These are phyloP conservation scores for Cyaniris semiargus DNA, from an alignment of 2,888 invertebrate genomes.

Conservation along the genomic window DNA sequence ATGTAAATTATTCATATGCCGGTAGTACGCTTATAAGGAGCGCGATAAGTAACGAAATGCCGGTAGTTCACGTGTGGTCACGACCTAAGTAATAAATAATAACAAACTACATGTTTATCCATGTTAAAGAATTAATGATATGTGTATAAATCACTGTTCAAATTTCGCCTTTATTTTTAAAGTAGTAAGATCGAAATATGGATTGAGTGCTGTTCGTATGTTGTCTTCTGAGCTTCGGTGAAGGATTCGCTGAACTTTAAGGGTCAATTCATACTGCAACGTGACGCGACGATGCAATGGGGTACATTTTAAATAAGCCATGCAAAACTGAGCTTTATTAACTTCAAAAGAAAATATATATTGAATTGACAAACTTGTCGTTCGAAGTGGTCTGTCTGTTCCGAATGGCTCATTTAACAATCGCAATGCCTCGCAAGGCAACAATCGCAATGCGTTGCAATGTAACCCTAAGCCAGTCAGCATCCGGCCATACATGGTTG, in stretches of 20 bases:
- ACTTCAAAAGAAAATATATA: no score
- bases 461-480: not conserved
- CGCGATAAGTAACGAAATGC: not conserved
- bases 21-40: not conserved
- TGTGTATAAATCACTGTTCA: not conserved
- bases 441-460: not conserved
- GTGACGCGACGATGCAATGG: no score
- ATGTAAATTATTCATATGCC: not conserved
- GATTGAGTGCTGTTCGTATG: no score
- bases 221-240: no score
- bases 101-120: not conserved
- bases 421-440: no score
- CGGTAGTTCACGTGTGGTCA: not conserved
- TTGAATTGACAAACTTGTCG: no score
- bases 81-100: not conserved
- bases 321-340: no score
- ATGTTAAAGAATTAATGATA: not conserved
- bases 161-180: not conserved
- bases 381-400: no score
- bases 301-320: no score
- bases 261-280: no score
- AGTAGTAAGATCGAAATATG: not conserved
- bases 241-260: no score
- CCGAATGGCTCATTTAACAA: no score
- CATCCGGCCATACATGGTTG: not conserved